These are phyloP conservation scores for Gavialis gangeticus DNA, from an alignment of 2,113 vertebrate species.

Conservation along the genomic window DNA sequence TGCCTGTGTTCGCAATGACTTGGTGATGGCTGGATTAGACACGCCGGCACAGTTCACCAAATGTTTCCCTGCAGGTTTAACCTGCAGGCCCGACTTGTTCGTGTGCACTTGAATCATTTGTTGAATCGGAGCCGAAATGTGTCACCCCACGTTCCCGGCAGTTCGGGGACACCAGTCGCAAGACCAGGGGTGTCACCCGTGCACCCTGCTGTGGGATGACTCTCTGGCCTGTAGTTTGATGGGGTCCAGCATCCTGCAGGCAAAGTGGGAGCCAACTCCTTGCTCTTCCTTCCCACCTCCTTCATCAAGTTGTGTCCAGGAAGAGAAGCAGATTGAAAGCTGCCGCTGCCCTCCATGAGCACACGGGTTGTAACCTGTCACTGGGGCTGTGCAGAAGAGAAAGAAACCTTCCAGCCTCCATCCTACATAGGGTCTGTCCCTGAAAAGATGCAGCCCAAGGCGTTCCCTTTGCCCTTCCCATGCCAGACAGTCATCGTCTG, in stretches of 20 bases:
- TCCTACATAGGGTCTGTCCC: background rate
- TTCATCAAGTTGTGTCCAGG: background rate
- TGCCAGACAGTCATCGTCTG: too few species aligned
- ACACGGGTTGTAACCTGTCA: too few species aligned
- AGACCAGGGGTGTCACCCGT: background rate
- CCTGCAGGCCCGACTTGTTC: background rate
- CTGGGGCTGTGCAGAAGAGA: background rate
- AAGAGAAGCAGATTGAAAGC: background rate
- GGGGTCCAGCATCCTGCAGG: too few species aligned
- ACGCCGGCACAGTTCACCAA: fast-evolving
- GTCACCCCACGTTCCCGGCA: background rate
- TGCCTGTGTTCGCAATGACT: too few species aligned
- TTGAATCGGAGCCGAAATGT: background rate
- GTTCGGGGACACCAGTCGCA: background rate
- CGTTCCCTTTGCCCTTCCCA: background rate
- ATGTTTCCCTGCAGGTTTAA: background rate
- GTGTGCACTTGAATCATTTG: background rate
- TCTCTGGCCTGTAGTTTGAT: too few species aligned
- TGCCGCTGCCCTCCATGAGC: background rate
- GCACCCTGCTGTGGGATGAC: too few species aligned
- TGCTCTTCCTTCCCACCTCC: background rate
- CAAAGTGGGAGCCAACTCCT: background rate
- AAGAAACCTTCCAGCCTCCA: background rate
- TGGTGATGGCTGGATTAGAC: background rate
- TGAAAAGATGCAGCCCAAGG: background rate